Evolutionary conservation across 2,113 vertebrate species (phyloP).

Genomic region (Gallinago paraguaiae): DNA sequence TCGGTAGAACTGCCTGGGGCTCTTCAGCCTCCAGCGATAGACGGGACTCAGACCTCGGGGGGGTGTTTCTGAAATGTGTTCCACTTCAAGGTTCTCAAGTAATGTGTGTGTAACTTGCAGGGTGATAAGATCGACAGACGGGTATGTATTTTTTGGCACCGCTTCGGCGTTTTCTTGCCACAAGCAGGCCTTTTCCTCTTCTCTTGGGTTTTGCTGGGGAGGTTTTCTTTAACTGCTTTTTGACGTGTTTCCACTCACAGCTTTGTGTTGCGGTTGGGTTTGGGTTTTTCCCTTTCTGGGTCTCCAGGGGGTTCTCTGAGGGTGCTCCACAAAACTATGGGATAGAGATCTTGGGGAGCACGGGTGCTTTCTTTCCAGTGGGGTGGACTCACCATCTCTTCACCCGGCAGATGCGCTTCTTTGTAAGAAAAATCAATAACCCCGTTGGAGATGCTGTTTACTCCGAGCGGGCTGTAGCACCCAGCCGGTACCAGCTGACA

Average conservation of each 20-base stretch:
- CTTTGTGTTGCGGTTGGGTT: slow-evolving; percentile 44
- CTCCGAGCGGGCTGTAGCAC: neutral
- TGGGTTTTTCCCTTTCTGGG: neutral
- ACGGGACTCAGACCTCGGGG: neutral
- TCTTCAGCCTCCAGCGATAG: neutral
- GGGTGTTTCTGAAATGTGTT: neutral
- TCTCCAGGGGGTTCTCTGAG: slow-evolving; percentile 4
- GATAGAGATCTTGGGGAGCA: slow-evolving; percentile 21
- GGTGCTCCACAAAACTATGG: slow-evolving; percentile 41
- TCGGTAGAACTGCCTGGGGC: neutral
- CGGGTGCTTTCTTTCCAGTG: slow-evolving; percentile 33
- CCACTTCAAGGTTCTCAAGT: neutral
- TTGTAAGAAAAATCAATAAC: neutral
- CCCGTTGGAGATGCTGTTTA: neutral
- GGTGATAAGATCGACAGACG: slow-evolving; percentile 98
- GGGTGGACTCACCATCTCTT: neutral
- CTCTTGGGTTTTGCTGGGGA: slow-evolving; percentile 71
- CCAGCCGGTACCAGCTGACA: neutral
- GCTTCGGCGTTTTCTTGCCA: slow-evolving; percentile 73
- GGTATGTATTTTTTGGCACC: slow-evolving; percentile 87
- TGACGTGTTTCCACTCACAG: slow-evolving; percentile 75
- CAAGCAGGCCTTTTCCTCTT: slow-evolving; percentile 71
- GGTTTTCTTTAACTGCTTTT: slow-evolving; percentile 77
- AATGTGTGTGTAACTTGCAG: slow-evolving; percentile 89
- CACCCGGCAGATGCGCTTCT: neutral